Conservation (phyloP, 2,888 invertebrate genomes). For the Oligia strigilis region DNA sequence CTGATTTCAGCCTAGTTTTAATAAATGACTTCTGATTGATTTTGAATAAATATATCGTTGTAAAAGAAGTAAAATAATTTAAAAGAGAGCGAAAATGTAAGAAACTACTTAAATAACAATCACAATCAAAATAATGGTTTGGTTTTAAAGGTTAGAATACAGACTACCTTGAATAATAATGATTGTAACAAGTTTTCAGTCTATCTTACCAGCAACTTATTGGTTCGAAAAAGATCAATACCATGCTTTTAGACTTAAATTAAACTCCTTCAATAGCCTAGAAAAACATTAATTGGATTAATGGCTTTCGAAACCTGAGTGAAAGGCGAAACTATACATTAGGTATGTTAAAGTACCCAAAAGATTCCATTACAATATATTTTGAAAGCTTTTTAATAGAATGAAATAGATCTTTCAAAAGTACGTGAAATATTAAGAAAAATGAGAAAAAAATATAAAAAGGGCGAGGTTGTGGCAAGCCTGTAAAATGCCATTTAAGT, state of each 20-base stretch:
- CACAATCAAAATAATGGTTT: background rate
- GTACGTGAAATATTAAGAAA: slow-evolving; percentile 71
- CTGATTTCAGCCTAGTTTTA: background rate
- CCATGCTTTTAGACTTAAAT: slow-evolving; percentile 13
- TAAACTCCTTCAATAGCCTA: slow-evolving; percentile 20
- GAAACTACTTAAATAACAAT: background rate
- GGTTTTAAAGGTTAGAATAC: background rate
- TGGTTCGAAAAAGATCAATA: slow-evolving; percentile 31
- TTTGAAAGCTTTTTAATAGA: slow-evolving; percentile 63
- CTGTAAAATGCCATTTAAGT: slow-evolving; percentile 75
- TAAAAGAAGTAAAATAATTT: background rate
- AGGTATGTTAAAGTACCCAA: slow-evolving; percentile 28
- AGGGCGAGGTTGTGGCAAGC: slow-evolving; percentile 69
- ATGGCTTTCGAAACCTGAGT: slow-evolving; percentile 38
- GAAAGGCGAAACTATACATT: slow-evolving; percentile 45
- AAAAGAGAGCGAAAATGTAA: no score
- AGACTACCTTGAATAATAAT: no score
- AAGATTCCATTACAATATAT: slow-evolving; percentile 58
- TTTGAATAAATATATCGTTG: no score
- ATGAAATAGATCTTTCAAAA: slow-evolving; percentile 65
- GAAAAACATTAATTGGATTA: slow-evolving; percentile 39
- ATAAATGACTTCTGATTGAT: background rate
- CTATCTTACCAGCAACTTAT: background rate
- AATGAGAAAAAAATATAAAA: slow-evolving; percentile 71
- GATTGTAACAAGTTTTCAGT: background rate